Percentiles rank a stretch among this genome's conserved stretches.
These are phyloP conservation scores for Philypnodon macrostomus DNA, from an alignment of 2,797 vertebrate species.

Conservation along the genomic window DNA sequence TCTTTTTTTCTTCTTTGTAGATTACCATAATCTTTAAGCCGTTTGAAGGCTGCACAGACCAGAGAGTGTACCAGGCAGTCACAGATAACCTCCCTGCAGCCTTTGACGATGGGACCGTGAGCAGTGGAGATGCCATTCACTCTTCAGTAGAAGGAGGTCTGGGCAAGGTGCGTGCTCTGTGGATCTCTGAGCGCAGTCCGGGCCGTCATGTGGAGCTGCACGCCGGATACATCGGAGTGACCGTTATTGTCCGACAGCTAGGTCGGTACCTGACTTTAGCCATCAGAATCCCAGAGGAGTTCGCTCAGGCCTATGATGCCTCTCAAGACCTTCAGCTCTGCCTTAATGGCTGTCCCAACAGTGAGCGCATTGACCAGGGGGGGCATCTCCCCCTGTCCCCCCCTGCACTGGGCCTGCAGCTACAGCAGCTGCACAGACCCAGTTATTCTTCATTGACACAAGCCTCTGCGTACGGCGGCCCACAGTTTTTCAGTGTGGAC, in stretches of 20 bases:
- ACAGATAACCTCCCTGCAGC: constrained; percentile 92
- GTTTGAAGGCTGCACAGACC: constrained; percentile 89
- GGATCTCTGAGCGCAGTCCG: constrained; percentile 83
- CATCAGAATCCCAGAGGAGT: constrained; percentile 86
- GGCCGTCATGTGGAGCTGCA: constrained; percentile 89
- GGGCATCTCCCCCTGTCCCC: constrained; percentile 77
- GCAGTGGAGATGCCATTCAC: constrained; percentile 80
- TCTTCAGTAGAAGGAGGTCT: constrained; percentile 69
- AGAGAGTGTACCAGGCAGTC: constrained; percentile 95
- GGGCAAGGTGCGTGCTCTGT: constrained; percentile 82
- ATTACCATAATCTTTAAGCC: constrained; percentile 97
- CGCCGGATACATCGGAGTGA: constrained; percentile 91
- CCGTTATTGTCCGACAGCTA: constrained; percentile 88
- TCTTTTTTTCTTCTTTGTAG: constrained; percentile 55
- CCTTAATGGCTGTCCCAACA: constrained; percentile 87
- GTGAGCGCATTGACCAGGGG: constrained; percentile 86
- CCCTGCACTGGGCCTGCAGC: constrained; percentile 73
- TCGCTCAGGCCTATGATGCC: constrained; percentile 87
- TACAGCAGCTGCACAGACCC: constrained; percentile 60
- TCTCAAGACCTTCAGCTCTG: constrained; percentile 96
- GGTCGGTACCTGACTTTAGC: constrained; percentile 92
- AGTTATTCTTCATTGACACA: constrained; percentile 60
- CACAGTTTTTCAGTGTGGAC: constrained; percentile 80
- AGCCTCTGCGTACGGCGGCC: constrained; percentile 39
- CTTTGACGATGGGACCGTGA: constrained; percentile 91